Conservation (phyloP, 2,888 invertebrate genomes). For the Drosophila birchii region DNA sequence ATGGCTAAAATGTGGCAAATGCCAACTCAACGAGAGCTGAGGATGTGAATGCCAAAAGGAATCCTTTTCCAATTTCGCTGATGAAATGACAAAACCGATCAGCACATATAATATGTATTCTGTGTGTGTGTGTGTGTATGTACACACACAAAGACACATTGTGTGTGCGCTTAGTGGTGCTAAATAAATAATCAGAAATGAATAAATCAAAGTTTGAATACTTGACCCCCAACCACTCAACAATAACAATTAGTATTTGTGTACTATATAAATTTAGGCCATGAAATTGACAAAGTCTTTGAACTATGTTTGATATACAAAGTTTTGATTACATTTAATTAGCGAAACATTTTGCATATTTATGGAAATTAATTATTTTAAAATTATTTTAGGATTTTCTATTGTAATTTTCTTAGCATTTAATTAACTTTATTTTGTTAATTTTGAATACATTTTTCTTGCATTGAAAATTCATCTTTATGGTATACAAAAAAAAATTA, state of each 20-base stretch:
- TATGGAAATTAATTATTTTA: not conserved
- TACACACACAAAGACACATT: slow-evolving; percentile 17
- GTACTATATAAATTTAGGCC: slow-evolving; percentile 49
- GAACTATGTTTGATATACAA: not conserved
- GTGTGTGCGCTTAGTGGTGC: slow-evolving; percentile 38
- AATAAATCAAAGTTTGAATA: slow-evolving; percentile 50
- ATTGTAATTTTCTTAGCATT: not conserved
- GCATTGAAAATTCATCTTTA: too few species aligned
- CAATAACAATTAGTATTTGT: slow-evolving; percentile 45
- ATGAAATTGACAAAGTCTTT: slow-evolving; percentile 1
- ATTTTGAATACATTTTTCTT: too few species aligned
- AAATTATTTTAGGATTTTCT: not conserved
- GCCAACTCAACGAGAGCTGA: slow-evolving; percentile 1
- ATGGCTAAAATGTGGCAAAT: slow-evolving; percentile 25
- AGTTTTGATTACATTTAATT: not conserved
- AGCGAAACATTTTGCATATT: slow-evolving; percentile 1
- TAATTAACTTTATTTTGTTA: not conserved
- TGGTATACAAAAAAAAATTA: too few species aligned
- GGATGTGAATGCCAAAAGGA: slow-evolving; percentile 6
- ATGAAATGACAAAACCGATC: slow-evolving; percentile 33
- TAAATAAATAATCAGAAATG: slow-evolving; percentile 64
- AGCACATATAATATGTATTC: slow-evolving; percentile 31
- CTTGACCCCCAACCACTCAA: slow-evolving; percentile 24
- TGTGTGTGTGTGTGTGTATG: not conserved
- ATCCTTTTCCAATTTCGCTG: slow-evolving; percentile 23